These are phyloP conservation scores for Matsumurasca onukii DNA, from an alignment of 1,140 invertebrate genomes.

Conservation along the genomic window DNA sequence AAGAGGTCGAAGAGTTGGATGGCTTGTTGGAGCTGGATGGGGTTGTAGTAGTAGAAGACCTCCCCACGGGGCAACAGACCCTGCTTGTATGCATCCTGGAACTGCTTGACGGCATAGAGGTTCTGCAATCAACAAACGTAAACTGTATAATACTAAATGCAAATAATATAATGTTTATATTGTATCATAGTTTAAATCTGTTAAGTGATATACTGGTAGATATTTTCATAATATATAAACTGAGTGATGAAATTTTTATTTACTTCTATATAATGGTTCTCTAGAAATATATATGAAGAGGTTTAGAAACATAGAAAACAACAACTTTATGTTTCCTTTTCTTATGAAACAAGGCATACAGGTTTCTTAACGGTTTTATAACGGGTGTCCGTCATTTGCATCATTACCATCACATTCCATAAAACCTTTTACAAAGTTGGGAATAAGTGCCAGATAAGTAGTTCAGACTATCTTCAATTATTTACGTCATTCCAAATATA, in stretches of 20 bases:
- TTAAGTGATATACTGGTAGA: not conserved
- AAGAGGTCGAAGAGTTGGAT: slow-evolving; percentile 65
- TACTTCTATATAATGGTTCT: slow-evolving; percentile 33
- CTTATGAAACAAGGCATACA: not conserved
- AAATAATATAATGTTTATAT: not conserved
- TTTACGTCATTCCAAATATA: not conserved
- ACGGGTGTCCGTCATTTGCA: no score
- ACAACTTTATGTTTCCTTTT: no score
- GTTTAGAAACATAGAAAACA: no score
- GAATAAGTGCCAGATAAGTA: not conserved
- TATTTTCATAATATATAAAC: not conserved
- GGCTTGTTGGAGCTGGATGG: slow-evolving; percentile 61
- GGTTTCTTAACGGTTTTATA: no score
- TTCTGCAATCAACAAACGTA: slow-evolving; percentile 48
- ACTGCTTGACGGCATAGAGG: slow-evolving; percentile 57
- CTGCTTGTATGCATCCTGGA: slow-evolving; percentile 56
- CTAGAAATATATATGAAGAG: not conserved
- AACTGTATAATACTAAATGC: not conserved
- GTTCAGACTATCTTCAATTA: not conserved
- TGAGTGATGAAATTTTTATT: not conserved
- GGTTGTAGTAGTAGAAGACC: slow-evolving; percentile 61
- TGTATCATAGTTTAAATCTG: not conserved
- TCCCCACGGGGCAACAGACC: slow-evolving; percentile 58
- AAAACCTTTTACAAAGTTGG: not conserved
- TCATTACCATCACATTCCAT: not conserved